Conservation (phyloP, 2,888 invertebrate species). For the Philaethria dido region DNA sequence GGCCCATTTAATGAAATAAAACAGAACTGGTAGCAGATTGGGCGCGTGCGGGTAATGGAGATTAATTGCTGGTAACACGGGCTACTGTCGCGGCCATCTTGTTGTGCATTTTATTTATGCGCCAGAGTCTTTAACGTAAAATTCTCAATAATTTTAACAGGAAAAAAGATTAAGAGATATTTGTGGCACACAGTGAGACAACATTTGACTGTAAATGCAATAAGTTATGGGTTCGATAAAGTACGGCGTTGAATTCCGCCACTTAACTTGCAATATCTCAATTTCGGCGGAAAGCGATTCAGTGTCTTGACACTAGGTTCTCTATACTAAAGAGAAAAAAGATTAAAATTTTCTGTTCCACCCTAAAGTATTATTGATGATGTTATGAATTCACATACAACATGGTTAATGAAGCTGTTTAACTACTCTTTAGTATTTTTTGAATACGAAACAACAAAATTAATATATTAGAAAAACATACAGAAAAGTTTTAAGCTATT, state of each 20-base stretch:
- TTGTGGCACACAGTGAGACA: too few relatives aligned
- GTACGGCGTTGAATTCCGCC: too few relatives aligned
- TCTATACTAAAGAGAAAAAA: too few relatives aligned
- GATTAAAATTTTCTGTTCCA: neutral
- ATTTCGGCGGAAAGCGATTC: too few relatives aligned
- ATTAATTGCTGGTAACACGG: conserved; percentile 78
- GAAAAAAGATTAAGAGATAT: conserved; percentile 11
- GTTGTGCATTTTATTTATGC: conserved; percentile 72
- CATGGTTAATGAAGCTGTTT: neutral
- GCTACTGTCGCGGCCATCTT: conserved; percentile 67
- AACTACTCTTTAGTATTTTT: neutral
- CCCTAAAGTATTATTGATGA: too few relatives aligned
- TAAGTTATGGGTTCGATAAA: too few relatives aligned
- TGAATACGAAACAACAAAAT: neutral
- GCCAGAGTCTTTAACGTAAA: conserved; percentile 54
- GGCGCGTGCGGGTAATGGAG: conserved; percentile 78
- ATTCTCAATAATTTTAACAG: conserved; percentile 30
- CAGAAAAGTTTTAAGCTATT: conserved; percentile 8
- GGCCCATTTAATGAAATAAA: conserved; percentile 81
- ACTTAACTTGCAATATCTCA: too few relatives aligned
- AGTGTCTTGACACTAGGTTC: too few relatives aligned
- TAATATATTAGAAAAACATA: too few relatives aligned
- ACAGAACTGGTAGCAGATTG: conserved; percentile 76
- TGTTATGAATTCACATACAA: too few relatives aligned
- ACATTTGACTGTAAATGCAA: too few relatives aligned